These are phyloP conservation scores for Eudasyphora cyanicolor DNA, from an alignment of 2,888 invertebrate genomes.

Conservation along the genomic window DNA sequence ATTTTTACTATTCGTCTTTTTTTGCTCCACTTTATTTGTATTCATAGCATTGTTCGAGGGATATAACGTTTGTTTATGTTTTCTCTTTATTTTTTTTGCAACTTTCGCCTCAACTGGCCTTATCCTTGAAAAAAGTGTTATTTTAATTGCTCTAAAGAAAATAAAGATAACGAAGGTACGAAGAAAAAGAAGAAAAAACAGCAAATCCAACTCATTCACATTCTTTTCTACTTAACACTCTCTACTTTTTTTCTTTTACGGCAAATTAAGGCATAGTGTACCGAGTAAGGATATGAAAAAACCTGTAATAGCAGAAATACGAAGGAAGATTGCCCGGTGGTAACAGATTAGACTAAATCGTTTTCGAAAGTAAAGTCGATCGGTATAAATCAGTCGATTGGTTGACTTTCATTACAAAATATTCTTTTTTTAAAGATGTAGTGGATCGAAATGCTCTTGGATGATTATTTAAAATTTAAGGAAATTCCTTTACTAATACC, in stretches of 20 bases:
- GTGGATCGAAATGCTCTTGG: too few species aligned
- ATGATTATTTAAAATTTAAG: too few species aligned
- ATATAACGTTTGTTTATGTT: slow-evolving; percentile 36
- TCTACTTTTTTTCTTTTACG: too few species aligned
- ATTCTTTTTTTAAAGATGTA: too few species aligned
- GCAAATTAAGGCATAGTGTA: too few species aligned
- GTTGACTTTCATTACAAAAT: too few species aligned
- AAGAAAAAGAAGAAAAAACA: not conserved
- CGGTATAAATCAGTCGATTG: too few species aligned
- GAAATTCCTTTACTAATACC: too few species aligned
- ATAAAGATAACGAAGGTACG: slow-evolving; percentile 42
- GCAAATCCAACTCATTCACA: slow-evolving; percentile 28
- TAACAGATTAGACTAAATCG: too few species aligned
- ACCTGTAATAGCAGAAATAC: not conserved
- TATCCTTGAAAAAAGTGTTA: slow-evolving; percentile 59
- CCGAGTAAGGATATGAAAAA: too few species aligned
- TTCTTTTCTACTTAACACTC: slow-evolving; percentile 29
- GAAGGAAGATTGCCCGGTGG: too few species aligned
- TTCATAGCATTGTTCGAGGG: slow-evolving; percentile 10
- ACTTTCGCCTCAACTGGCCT: slow-evolving; percentile 51
- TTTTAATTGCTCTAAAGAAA: slow-evolving; percentile 50
- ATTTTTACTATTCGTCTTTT: slow-evolving; percentile 8
- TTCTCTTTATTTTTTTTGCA: slow-evolving; percentile 14
- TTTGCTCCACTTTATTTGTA: slow-evolving; percentile 38
- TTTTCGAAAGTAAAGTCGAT: too few species aligned